Evolutionary conservation across 2,797 vertebrate species (phyloP), one percentile per base, ranked within the genome.

Genomic region (Chelon auratus): DNA sequence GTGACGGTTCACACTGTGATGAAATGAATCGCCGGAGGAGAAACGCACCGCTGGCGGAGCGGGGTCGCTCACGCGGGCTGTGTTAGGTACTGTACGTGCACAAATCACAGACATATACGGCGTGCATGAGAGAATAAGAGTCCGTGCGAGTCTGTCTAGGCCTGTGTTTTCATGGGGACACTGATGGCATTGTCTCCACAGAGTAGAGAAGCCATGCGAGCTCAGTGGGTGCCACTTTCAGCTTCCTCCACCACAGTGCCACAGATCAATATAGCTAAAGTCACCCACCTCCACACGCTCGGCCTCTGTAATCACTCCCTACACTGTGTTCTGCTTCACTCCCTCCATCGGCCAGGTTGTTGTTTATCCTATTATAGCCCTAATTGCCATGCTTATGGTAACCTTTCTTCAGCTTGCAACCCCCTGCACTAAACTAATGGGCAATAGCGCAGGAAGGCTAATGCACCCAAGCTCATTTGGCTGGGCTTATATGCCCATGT

Each of bases 361-460:
- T 94, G 91, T 92, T 94, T 93, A 92, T 89, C 82, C 84, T 91
- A 92, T 94, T 91, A 93, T 82, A 84, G 84, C 83, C 75, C 88
- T 93, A 93, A 93, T 94, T 93, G 91, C 83, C 83, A 84, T 89
- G 89, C 84, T 91, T 88, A 90, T 92, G 84, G 89, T 91, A 90
- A 90, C 91, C 90, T 90, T 92, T 90, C 89, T 85, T 84, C 81
- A 75, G 85, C 72, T 71, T 75, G 78, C 77, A 82, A 78, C 83
- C 80, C 85, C 88, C 83, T 87, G 68, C 77, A 75, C 83, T 75
- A 87, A 90, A 77, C 90, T 89, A 91, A 89, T 91, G 86, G 86
- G 65, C 87, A 88, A 86, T 89, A 80, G 89, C 87, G 77, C 83
- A 83, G 76, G 77, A 85, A 86, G 80, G 78, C 89, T 88, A 84